These are phyloP conservation scores for Spea hammondii DNA, from an alignment of 2,797 vertebrate species.

Conservation along the genomic window DNA sequence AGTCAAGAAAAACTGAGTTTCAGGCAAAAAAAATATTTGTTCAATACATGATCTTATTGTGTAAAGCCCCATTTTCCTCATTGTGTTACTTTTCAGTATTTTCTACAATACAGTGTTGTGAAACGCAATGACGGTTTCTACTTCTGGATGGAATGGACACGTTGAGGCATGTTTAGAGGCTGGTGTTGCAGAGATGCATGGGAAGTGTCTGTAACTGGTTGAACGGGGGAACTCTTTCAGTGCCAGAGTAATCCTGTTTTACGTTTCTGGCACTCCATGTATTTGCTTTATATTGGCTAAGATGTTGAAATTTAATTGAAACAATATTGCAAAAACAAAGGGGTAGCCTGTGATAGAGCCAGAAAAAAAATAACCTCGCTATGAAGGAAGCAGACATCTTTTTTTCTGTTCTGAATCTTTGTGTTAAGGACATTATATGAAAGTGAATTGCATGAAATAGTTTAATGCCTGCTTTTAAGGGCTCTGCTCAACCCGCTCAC, in stretches of 20 bases:
- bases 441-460: too few species aligned
- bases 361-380: neutral
- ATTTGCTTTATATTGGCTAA: constrained; percentile 42
- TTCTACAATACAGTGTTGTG: too few species aligned
- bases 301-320: constrained; percentile 40
- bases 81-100: too few species aligned
- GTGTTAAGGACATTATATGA: too few species aligned
- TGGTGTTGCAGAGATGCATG: constrained; percentile 5
- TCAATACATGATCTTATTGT: constrained; percentile 1
- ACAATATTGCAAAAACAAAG: constrained; percentile 45
- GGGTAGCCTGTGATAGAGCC: constrained; percentile 27
- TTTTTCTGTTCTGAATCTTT: too few species aligned
- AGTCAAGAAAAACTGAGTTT: constrained; percentile 37
- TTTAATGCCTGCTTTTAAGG: too few species aligned
- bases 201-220: constrained; percentile 31
- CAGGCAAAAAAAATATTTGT: constrained; percentile 32
- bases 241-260: constrained; percentile 31
- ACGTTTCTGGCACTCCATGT: constrained; percentile 41
- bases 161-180: neutral
- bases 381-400: neutral
- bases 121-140: neutral
- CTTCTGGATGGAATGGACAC: neutral
- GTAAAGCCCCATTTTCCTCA: neutral
- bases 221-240: constrained; percentile 26
- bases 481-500: too few species aligned